These are phyloP conservation scores for Cheilosia vulpina DNA, from an alignment of 2,888 invertebrate genomes.

Conservation along the genomic window DNA sequence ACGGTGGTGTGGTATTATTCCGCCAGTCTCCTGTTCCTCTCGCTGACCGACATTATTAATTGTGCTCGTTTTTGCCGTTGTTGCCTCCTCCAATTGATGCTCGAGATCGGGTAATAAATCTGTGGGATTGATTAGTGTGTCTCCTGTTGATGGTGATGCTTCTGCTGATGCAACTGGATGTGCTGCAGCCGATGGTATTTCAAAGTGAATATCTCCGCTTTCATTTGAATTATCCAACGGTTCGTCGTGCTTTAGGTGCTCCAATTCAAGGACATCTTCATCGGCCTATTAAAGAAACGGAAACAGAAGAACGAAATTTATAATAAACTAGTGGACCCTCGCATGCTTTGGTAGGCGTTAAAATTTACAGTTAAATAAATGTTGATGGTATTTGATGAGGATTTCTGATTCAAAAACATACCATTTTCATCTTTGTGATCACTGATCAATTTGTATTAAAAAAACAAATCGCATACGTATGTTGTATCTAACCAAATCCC, in stretches of 20 bases:
- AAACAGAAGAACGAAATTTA: not conserved
- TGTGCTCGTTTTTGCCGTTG: constrained; percentile 78
- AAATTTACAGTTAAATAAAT: too few species aligned
- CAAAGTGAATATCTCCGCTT: constrained; percentile 58
- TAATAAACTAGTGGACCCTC: not conserved
- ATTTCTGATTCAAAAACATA: too few species aligned
- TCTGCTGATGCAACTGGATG: constrained; percentile 26
- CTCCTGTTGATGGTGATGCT: constrained; percentile 52
- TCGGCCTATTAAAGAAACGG: constrained; percentile 81
- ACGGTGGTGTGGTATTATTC: constrained; percentile 79
- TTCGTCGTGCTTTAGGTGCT: constrained; percentile 83
- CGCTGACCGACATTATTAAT: constrained; percentile 57
- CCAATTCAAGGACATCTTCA: constrained; percentile 84
- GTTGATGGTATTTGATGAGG: too few species aligned
- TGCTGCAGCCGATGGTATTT: constrained; percentile 48
- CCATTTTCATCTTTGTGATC: too few species aligned
- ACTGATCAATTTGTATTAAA: too few species aligned
- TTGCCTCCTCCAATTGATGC: constrained; percentile 80
- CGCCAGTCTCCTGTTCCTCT: constrained; percentile 43
- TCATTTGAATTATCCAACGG: constrained; percentile 57
- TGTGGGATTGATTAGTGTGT: constrained; percentile 71
- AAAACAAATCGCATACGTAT: too few species aligned
- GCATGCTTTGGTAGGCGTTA: too few species aligned
- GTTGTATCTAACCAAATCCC: too few species aligned
- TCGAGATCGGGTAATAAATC: constrained; percentile 80